Evolutionary conservation across 2,797 vertebrate genomes (phyloP).

Genomic region (Denticeps clupeoides): DNA sequence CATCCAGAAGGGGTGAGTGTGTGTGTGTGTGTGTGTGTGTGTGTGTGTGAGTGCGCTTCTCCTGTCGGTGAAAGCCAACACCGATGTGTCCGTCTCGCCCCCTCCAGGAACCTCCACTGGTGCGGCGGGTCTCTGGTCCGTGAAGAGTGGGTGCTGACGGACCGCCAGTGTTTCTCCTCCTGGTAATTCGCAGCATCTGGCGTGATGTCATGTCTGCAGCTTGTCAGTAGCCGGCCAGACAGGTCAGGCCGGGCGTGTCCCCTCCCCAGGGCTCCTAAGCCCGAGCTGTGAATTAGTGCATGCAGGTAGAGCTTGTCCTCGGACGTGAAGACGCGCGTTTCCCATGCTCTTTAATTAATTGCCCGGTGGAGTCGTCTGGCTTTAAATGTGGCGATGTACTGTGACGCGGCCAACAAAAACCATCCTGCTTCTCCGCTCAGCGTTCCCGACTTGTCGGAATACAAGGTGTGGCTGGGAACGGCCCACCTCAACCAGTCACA

Average conservation of each 20-base stretch:
- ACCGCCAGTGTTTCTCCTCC: slow-evolving; percentile 89
- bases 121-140: slow-evolving; percentile 90
- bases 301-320: no score
- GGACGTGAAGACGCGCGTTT: no score
- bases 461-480: slow-evolving; percentile 83
- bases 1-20: slow-evolving; percentile 67
- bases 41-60: slow-evolving; percentile 7
- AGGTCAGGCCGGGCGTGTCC: not conserved
- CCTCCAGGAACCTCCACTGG: slow-evolving; percentile 75
- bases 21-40: slow-evolving; percentile 17
- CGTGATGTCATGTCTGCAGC: slow-evolving; percentile 4
- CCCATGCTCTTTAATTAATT: no score
- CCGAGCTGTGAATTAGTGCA: no score
- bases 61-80: no score
- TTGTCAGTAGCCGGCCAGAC: slow-evolving; percentile 3
- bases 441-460: slow-evolving; percentile 82
- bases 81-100: no score
- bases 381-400: no score
- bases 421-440: slow-evolving; percentile 39
- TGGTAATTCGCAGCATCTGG: slow-evolving; percentile 44
- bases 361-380: no score
- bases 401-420: no score
- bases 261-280: no score
- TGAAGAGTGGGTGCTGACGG: slow-evolving; percentile 91
- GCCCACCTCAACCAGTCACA: slow-evolving; percentile 72